Evolutionary conservation across 2,113 vertebrate genomes (phyloP).

Genomic region (Pleuronectes platessa): DNA sequence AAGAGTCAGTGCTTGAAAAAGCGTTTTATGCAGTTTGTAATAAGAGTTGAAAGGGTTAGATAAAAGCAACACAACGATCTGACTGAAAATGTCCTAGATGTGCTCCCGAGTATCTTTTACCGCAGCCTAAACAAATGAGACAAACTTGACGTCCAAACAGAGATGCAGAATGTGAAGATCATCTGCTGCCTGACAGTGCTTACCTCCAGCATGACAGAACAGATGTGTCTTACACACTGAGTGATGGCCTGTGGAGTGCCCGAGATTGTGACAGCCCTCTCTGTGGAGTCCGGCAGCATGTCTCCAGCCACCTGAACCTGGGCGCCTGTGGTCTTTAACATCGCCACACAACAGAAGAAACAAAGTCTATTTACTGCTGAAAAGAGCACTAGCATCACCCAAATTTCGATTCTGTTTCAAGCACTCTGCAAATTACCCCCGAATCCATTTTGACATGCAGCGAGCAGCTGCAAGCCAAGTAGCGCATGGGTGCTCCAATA

Average conservation of each 20-base stretch:
- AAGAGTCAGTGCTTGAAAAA: too few species aligned
- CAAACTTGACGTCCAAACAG: constrained; percentile 32
- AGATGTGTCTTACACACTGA: constrained; percentile 93
- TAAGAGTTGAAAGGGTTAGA: background rate
- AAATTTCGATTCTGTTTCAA: constrained; percentile 59
- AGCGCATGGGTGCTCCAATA: constrained; percentile 51
- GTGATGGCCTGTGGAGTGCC: constrained; percentile 93
- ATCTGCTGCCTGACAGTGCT: constrained; percentile 55
- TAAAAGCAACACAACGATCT: background rate
- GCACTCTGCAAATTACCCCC: constrained; percentile 54
- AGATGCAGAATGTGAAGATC: constrained; percentile 49
- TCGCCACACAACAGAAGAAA: constrained; percentile 43
- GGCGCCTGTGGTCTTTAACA: constrained; percentile 90
- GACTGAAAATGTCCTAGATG: constrained; percentile 18
- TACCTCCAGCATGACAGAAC: constrained; percentile 94
- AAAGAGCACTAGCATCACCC: constrained; percentile 49
- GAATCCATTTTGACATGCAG: constrained; percentile 65
- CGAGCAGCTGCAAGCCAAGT: constrained; percentile 70
- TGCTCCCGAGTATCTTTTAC: constrained; percentile 22
- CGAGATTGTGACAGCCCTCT: constrained; percentile 93
- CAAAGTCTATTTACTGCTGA: constrained; percentile 56
- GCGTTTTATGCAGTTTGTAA: too few species aligned
- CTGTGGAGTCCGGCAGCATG: constrained; percentile 94
- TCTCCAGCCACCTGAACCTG: constrained; percentile 96
- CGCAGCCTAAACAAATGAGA: constrained; percentile 42